Evolutionary conservation across 2,888 invertebrate genomes (phyloP).

Genomic region (Loripinus fragilis): DNA sequence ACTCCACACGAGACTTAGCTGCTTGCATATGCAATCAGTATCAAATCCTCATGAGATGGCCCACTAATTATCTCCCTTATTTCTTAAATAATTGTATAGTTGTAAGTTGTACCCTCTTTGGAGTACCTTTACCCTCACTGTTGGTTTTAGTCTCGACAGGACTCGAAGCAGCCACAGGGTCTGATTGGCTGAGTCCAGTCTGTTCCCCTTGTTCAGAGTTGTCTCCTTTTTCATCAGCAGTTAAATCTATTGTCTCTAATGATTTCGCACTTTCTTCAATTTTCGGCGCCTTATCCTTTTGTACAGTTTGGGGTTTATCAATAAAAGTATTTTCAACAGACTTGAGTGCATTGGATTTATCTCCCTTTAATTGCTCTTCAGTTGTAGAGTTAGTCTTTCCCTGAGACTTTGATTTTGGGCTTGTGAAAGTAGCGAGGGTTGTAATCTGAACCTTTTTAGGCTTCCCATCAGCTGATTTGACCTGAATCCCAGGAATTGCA

Average conservation of each 20-base stretch:
- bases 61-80: slow-evolving; percentile 21
- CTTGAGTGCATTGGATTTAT: neutral
- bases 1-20: too few relatives aligned
- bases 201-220: neutral
- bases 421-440: slow-evolving; percentile 55
- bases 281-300: neutral
- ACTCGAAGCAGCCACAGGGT: neutral
- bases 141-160: neutral
- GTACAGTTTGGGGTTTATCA: neutral
- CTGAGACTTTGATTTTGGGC: slow-evolving; percentile 34
- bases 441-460: slow-evolving; percentile 59
- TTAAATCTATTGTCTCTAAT: neutral
- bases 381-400: neutral
- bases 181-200: neutral
- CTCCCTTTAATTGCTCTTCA: neutral
- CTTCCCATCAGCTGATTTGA: slow-evolving; percentile 51
- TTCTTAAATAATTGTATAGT: slow-evolving; percentile 49
- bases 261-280: neutral
- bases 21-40: too few relatives aligned
- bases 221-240: slow-evolving; percentile 17
- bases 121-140: slow-evolving; percentile 40
- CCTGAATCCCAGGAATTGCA: slow-evolving; percentile 26
- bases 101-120: slow-evolving; percentile 53
- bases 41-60: neutral
- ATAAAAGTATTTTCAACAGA: neutral